Base-by-base conservation (phyloP, 2,888 invertebrate species). In the Agrypnus murinus region DNA sequence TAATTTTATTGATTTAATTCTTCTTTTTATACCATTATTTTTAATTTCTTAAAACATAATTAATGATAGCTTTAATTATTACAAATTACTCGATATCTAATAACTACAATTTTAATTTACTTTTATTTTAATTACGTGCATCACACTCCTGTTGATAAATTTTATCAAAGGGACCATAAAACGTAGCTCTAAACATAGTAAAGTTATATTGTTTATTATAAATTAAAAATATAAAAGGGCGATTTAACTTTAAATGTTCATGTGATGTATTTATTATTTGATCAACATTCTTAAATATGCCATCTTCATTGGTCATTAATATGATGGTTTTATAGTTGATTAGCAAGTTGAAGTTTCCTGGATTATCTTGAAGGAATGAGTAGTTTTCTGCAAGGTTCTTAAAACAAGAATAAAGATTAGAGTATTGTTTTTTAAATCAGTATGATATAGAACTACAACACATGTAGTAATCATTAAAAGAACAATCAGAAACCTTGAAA, bases 201-300 rank as follows among this genome's bases (percentile, higher is more conserved):
- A 50, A 31, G 12, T 50, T 50, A 31, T 50, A 12, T 14, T 50
- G 1, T 7, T 50, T 50, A n/a, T 31, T 50, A 12, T 50, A 50
- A 25, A 50, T 50, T 31, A 32, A 50, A 50, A 50, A 50, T 31
- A 50, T 50, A n/a, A 50, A 50, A 12, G 50, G 50, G 1, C 50
- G 50, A 31, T 50, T 50, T 12, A 50, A 14, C 1, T 31, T 25
- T 12, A 50, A 50, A n/a, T 31, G 25, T 10, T 48, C 25, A 19
- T n/a, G 1, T 2, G 25, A 17, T n/a, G n/a, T n/a, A n/a, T n/a
- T n/a, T n/a, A n/a, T n/a, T n/a, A n/a, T n/a, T n/a, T n/a, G n/a
- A n/a, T n/a, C n/a, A n/a, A n/a, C n/a, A n/a, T 25, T 10, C 8
- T 50, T 31, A 12, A 31, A 31, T 2, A 32, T 7, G 5, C 32